Conservation (phyloP, 2,113 vertebrate genomes). For the Phodopus roborovskii region DNA sequence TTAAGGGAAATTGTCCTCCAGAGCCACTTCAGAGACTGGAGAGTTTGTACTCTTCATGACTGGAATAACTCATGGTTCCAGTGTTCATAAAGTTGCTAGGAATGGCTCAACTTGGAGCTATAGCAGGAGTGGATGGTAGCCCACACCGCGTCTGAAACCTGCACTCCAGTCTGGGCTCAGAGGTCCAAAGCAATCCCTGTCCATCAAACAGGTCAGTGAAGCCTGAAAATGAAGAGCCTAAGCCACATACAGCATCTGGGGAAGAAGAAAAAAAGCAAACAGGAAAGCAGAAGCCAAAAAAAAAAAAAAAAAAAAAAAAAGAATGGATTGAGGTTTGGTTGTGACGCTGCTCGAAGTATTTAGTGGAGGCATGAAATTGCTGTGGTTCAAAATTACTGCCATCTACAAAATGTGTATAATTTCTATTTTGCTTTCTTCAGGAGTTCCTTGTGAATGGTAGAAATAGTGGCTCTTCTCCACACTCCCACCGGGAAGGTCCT, state of each 20-base stretch:
- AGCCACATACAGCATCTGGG: conserved; percentile 59
- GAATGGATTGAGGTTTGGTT: conserved; percentile 28
- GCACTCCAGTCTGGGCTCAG: not conserved
- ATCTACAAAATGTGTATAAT: not conserved
- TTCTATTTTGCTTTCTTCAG: not conserved
- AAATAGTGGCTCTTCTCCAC: not conserved
- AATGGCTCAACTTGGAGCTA: not conserved
- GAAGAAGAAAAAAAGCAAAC: not conserved
- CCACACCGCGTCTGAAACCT: not conserved
- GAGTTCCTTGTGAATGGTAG: not conserved
- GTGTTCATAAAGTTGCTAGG: not conserved
- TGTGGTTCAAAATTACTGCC: not conserved
- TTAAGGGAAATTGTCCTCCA: not conserved
- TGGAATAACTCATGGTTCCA: not conserved
- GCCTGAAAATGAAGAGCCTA: conserved; percentile 69
- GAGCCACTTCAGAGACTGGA: not conserved
- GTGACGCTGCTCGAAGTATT: not conserved
- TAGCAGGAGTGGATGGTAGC: not conserved
- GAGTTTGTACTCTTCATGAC: not conserved
- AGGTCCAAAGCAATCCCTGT: conserved; percentile 37
- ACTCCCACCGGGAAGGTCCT: rapidly evolving
- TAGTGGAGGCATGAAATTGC: not conserved
- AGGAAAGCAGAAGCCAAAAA: conserved; percentile 41
- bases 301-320: not conserved
- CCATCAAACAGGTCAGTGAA: conserved; percentile 66